Evolutionary conservation across 2,113 vertebrate genomes (phyloP), one percentile per base, ranked within the genome.

Genomic region (Microcebus jonahi): DNA sequence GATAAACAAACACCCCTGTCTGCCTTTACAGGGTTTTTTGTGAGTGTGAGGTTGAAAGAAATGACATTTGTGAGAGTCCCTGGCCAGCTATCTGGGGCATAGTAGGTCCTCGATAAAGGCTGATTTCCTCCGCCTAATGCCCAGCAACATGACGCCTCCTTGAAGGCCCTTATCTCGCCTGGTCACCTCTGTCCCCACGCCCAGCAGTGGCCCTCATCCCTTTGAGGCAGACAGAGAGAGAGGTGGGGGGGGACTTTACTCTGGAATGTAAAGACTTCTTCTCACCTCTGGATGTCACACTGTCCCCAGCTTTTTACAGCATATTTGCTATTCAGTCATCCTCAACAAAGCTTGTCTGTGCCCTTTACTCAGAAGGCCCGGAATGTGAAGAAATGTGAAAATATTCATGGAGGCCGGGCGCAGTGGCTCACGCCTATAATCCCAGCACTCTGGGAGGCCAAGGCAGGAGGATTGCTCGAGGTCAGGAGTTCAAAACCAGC

Each of bases 301-400:
- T 8, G 6, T 79, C 65, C 91, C 59, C 8, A 23, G 12, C 9
- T 36, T 45, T 57, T 73, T 9, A 8, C 48, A 34, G 39, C 9
- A 10, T 0, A 0, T 59, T 42, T 23, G 34, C n/a, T 29, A 1
- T 48, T 61, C 27, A 23, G 0, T 31, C 4, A 10, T 23, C 17
- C n/a, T 10, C 2, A 84, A 25, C 68, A 53, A n/a, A 67, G 42
- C 39, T 42, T 12, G 2, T 9, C 23, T 20, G 86, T 34, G 68
- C 13, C 48, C 34, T 71, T 55, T 50, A 23, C 63, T 67, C 48
- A 25, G 57, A 73, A 42, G 57, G 70, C 36, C 31, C 23, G 27
- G 2, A 29, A 45, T 25, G 31, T 5, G 18, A 25, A 39, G 39
- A 50, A 27, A 67, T 1, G 12, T 18, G 48, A 39, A 61, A 86